phyloP scores from a whole-genome alignment of 2,888 invertebrate genomes.

The Ephialtes manifestator region DNA sequence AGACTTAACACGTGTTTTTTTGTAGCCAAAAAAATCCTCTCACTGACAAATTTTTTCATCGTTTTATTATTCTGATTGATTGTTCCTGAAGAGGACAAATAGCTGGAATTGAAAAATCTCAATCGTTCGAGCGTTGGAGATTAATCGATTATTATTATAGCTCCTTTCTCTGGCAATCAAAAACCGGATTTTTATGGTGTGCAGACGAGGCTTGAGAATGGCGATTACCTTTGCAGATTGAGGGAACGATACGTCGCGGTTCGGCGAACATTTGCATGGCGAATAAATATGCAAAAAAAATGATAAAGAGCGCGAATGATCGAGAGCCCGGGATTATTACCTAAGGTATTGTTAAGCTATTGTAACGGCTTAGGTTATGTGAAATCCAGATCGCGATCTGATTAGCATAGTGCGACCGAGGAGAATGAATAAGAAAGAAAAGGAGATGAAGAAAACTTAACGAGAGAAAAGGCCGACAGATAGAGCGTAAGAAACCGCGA shows the following conservation, averaged over 20 bases:
- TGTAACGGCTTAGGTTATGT: conserved; percentile 1
- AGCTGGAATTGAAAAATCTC: background rate
- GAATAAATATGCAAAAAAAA: conserved; percentile 45
- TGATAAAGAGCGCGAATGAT: conserved; percentile 32
- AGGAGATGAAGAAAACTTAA: conserved; percentile 32
- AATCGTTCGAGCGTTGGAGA: background rate
- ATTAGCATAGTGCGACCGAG: conserved; percentile 70
- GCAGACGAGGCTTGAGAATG: conserved; percentile 24
- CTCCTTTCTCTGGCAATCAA: background rate
- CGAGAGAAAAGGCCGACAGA: conserved; percentile 21
- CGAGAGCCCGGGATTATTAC: conserved; percentile 29
- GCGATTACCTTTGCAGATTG: conserved; percentile 39
- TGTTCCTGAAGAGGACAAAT: background rate
- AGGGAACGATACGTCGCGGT: conserved; percentile 48
- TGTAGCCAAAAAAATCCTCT: conserved; percentile 9
- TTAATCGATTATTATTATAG: conserved; percentile 29
- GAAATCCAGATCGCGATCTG: conserved; percentile 70
- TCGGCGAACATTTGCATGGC: conserved; percentile 54
- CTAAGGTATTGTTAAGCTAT: conserved; percentile 20
- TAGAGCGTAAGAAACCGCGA: background rate
- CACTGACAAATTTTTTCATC: conserved; percentile 18
- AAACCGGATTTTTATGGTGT: conserved; percentile 32
- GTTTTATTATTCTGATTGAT: conserved; percentile 5
- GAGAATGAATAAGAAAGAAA: conserved; percentile 60
- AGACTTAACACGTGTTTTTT: conserved; percentile 30